These are phyloP conservation scores for Henicopernis longicauda DNA, from an alignment of 2,113 vertebrate genomes.

Conservation along the genomic window DNA sequence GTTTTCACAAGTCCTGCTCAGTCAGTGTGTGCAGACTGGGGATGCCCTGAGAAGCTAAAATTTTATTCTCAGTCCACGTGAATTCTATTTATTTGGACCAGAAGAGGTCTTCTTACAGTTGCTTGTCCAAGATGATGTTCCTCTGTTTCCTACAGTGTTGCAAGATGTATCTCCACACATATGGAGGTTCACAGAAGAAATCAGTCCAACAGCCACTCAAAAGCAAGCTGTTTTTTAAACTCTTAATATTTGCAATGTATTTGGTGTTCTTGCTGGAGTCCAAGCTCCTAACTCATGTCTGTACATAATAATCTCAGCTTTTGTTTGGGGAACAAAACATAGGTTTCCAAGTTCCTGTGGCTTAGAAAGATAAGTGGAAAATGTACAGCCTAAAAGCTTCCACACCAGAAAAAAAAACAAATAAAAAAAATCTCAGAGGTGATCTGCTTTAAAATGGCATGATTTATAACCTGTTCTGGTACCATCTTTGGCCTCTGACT, in stretches of 20 bases:
- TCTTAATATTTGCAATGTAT: neutral
- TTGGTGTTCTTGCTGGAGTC: neutral
- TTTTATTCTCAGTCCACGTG: neutral
- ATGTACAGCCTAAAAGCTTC: neutral
- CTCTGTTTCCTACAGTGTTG: neutral
- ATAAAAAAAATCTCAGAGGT: neutral
- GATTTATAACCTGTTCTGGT: neutral
- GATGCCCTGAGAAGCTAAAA: neutral
- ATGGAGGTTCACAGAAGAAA: neutral
- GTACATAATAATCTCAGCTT: neutral
- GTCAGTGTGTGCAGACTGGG: neutral
- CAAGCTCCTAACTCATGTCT: neutral
- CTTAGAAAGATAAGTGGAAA: neutral
- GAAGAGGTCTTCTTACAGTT: neutral
- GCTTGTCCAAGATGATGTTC: neutral
- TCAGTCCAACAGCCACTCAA: neutral
- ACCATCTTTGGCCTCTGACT: neutral
- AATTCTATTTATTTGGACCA: neutral
- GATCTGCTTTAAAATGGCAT: neutral
- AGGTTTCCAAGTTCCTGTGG: neutral
- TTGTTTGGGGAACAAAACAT: neutral
- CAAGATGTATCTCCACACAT: neutral
- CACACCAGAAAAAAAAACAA: neutral
- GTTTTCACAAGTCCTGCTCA: neutral
- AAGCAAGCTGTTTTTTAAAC: neutral